Evolutionary conservation across 2,113 vertebrate species (phyloP).

Genomic region (Heliornis fulica): DNA sequence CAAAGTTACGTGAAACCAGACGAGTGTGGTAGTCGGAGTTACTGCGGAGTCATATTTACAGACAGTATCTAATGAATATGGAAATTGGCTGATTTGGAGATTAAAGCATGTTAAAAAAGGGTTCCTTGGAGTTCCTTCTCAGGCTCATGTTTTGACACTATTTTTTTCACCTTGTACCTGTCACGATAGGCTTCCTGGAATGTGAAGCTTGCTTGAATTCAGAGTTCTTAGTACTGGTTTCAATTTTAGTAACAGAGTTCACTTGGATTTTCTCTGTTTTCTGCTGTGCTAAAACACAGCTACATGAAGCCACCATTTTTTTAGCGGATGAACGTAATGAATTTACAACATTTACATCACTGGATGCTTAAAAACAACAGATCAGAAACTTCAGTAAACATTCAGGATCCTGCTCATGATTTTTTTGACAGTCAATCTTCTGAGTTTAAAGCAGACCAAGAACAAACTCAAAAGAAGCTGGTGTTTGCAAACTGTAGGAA

Average conservation of each 20-base stretch:
- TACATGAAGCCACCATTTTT: background rate
- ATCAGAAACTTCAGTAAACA: background rate
- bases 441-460: background rate
- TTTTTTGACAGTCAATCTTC: background rate
- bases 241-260: background rate
- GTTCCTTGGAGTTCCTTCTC: background rate
- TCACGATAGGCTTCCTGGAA: background rate
- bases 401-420: background rate
- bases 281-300: background rate
- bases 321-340: background rate
- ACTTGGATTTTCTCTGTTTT: background rate
- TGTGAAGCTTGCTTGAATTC: background rate
- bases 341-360: background rate
- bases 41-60: background rate
- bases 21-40: background rate
- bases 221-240: background rate
- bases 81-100: background rate
- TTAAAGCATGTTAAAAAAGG: background rate
- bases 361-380: conserved; percentile 11
- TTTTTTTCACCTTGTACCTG: background rate
- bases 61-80: background rate
- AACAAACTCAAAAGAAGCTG: background rate
- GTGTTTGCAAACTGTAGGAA: background rate
- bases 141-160: background rate
- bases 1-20: background rate